Conservation (phyloP, 2,797 vertebrate species). For the Alosa sapidissima region DNA sequence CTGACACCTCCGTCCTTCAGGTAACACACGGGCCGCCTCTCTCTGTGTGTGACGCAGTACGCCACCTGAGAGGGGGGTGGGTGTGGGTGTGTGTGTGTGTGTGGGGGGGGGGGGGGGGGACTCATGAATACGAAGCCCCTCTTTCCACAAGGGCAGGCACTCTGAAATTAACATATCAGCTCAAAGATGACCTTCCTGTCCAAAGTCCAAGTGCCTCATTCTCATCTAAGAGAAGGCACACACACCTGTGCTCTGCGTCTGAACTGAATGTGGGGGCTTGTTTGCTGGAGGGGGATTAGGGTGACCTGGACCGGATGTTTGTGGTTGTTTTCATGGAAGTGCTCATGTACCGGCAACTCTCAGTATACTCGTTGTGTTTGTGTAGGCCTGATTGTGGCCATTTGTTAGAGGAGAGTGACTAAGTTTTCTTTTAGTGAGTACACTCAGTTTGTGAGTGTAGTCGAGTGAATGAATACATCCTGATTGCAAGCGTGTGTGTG, state of each 20-base stretch:
- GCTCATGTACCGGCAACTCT: neutral
- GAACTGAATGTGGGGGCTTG: neutral
- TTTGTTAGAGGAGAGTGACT: neutral
- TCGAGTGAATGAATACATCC: neutral
- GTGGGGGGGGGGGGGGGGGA: slow-evolving; percentile 27
- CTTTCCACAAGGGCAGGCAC: slow-evolving; percentile 46
- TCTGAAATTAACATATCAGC: slow-evolving; percentile 54
- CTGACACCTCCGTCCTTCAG: slow-evolving; percentile 50
- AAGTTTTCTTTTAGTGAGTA: neutral
- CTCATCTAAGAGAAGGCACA: neutral
- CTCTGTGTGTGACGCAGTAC: slow-evolving; percentile 3
- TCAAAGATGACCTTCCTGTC: slow-evolving; percentile 39
- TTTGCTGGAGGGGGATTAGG: neutral
- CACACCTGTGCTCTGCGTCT: neutral
- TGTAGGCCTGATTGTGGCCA: slow-evolving; percentile 2
- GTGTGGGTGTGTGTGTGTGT: too few relatives aligned
- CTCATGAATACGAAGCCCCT: slow-evolving; percentile 57
- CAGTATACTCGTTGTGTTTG: neutral
- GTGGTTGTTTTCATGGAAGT: neutral
- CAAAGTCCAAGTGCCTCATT: slow-evolving; percentile 26
- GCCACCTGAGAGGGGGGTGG: slow-evolving; percentile 34
- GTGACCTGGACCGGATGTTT: neutral
- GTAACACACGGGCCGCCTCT: slow-evolving; percentile 2
- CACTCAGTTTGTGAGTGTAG: neutral
- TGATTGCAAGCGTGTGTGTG: neutral